Evolutionary conservation across 2,888 invertebrate genomes (phyloP), one percentile per base, ranked within the genome.

Genomic region (Epistrophe grossulariae): DNA sequence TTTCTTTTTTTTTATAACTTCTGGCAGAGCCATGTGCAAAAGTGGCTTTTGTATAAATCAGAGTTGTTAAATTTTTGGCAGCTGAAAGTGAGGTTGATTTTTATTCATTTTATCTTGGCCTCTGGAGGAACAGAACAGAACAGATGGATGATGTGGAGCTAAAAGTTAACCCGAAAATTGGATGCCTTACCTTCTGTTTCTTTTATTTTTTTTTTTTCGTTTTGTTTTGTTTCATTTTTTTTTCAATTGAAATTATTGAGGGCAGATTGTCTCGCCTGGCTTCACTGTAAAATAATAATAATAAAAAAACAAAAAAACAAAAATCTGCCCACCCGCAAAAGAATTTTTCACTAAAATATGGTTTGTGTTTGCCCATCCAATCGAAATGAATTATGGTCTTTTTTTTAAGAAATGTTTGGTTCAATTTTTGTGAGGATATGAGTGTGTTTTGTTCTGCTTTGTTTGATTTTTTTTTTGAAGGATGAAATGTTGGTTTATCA

Each of bases 1-100:
- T 45, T 80, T 76, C 76, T 64, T 50, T 57, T 70, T 73, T 55
- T 83, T 62, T 50, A 74, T 77, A 78, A 60, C 81, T 78, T 19
- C 60, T 70, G 81, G 60, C 66, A 52, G 35, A 64, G 66, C 24
- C 77, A 76, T 76, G 64, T 71, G 45, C 57, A 45, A 71, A 31
- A 70, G n/a, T 45, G 48, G 71, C 64, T 64, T 62, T 52, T 52
- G 66, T 66, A 76, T 80, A 76, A 84, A 84, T 80, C 84, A 68
- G 60, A 50, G 68, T 50, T 43, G 52, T 24, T 74, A 13, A 64
- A 79, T 64, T 43, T 57, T 73, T 79, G 71, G 68, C 48, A 60
- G 60, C 40, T 62, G 38, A 15, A 38, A 52, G 31, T 64, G 45
- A 38, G 68, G 50, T 68, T 52, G 57, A 38, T 48, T 43, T 76